Percentiles rank a stretch among this genome's conserved stretches.
Conservation (phyloP, 2,888 invertebrate species). For the Pasiphila rectangulata region DNA sequence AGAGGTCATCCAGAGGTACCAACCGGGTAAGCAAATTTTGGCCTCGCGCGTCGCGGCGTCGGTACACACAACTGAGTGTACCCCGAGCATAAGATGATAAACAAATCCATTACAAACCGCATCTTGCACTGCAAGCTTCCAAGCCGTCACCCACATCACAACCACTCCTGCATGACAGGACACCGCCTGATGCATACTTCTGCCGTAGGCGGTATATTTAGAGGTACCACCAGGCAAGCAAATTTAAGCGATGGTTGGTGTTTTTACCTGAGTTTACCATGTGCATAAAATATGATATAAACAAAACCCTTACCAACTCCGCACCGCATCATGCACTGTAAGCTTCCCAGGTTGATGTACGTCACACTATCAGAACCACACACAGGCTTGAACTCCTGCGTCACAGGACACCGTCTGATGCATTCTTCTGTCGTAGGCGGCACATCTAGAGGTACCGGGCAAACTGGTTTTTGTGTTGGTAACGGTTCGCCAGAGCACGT, state of each 20-base stretch:
- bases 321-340: conserved; percentile 63
- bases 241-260: background rate
- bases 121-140: too few species aligned
- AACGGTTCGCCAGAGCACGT: conserved; percentile 14
- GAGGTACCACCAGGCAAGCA: too few species aligned
- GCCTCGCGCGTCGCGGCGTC: too few species aligned
- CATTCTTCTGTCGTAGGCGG: conserved; percentile 26
- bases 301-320: conserved; percentile 56
- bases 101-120: too few species aligned
- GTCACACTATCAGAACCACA: conserved; percentile 65
- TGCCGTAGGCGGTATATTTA: too few species aligned
- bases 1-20: too few species aligned
- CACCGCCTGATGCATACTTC: too few species aligned
- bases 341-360: conserved; percentile 59
- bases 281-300: background rate
- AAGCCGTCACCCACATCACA: too few species aligned
- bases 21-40: too few species aligned
- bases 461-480: background rate
- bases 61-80: too few species aligned
- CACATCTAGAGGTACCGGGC: background rate
- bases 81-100: too few species aligned
- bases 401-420: conserved; percentile 48
- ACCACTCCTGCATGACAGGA: too few species aligned
- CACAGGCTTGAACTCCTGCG: conserved; percentile 64
- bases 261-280: background rate